Base-by-base conservation (phyloP, 1,140 invertebrate genomes). In the Linepithema humile region DNA sequence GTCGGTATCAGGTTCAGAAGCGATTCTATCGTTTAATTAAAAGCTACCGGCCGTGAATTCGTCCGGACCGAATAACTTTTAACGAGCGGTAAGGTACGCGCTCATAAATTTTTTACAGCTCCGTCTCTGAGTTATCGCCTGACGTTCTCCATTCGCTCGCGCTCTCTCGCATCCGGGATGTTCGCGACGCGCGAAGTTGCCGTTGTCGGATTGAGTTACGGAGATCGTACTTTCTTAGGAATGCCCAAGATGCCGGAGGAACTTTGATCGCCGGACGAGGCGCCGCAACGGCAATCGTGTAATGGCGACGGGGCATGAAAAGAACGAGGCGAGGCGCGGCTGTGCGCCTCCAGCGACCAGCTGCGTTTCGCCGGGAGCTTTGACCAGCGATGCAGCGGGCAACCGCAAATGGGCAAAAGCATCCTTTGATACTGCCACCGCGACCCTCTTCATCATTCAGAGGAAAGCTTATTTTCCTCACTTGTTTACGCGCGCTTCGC, bases 61-160 rank as follows among this genome's bases (percentile, higher is more conserved):
- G 64, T 55, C 35, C 48, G 23, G 48, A 26, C 64, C 64, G 32
- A 80, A 55, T 80, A 80, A 80, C 64, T 80, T 80, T 80, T 80
- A 80, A 80, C 75, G 48, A 67, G 23, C 48, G 20, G 48, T 45
- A 69, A 55, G 75, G 75, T 69, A 69, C 64, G 43, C 26, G 75
- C 23, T 80, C 64, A 80, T 80, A 80, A 80, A 80, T 69, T 80
- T 80, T 80, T 80, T 80, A 80, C 64, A 80, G 69, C 64, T 80
- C 69, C 35, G 35, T 57, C 60, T 20, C 64, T 69, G 64, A 69
- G 26, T 80, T 80, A 80, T 80, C 75, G 38, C 23, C 48, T 10
- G 48, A n/a, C 64, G 12, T 80, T 40, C 35, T 29, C 26, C 17
- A 55, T 57, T 69, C 75, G 35, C 29, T 64, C 45, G 20, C 32